Evolutionary conservation across 1,140 invertebrate genomes (phyloP), one percentile per base, ranked within the genome.

Genomic region (Cydia fagiglandana): DNA sequence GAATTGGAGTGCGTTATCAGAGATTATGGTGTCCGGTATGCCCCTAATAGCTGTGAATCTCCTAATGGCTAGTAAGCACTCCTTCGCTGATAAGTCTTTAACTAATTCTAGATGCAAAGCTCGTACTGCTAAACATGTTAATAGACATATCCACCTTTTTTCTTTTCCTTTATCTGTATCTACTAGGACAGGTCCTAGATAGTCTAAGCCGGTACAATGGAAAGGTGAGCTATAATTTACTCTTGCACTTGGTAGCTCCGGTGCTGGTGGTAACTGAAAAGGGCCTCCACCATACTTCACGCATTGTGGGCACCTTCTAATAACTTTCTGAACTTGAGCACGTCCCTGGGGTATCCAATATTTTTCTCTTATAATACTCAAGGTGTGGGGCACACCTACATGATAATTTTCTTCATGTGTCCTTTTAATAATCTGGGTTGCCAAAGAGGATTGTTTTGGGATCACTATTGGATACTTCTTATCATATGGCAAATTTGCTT

Each of bases 31-130:
- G 13, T 17, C 13, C 4, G 83, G 83, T 56, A 73, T 53, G 17
- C 85, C 87, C 66, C 85, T 74, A 75, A 81, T 20, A 1, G 84
- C 80, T 61, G 87, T 76, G 66, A 91, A 90, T 13, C 86, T 73
- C 73, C 80, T 76, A 0, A 87, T 66, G 15, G 78, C 80, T 24
- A 82, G 24, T n/a, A 89, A 24, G 66, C 82, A 90, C 20, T 73
- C 76, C 15, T 79, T 79, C 13, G 88, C 84, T 34, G 76, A 76
- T 9, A 91, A 73, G 68, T 83, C 82, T 10, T 50, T 77, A 3
- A 86, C 80, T 12, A 86, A 28, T 73, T 90, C 89, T 20, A 91
- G 47, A 74, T 90, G 86, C 2, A 88, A 75, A 0, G 89, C 85
- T 50, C 81, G 56, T 2, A 81, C 80, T 0, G 77, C 76, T 12